Conservation (phyloP, 2,113 vertebrate genomes). For the Ptilonorhynchus violaceus region DNA sequence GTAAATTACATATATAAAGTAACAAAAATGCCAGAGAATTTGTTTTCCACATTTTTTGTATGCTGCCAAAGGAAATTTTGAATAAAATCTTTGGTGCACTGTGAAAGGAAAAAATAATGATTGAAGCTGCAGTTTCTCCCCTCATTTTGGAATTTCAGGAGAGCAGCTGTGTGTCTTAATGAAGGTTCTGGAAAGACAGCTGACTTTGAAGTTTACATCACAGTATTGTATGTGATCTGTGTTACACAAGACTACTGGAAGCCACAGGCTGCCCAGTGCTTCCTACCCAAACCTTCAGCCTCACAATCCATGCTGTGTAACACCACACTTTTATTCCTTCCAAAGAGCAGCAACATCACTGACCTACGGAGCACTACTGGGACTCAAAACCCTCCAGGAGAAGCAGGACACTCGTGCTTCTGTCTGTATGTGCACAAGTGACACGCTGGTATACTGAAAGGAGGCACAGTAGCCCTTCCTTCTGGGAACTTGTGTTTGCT, state of each 20-base stretch:
- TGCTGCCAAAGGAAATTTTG: not conserved
- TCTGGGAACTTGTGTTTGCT: not conserved
- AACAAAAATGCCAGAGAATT: not conserved
- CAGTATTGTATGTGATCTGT: not conserved
- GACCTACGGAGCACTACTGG: not conserved
- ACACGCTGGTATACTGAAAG: rapidly evolving
- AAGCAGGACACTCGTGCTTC: not conserved
- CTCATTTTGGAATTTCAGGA: not conserved
- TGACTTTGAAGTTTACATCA: not conserved
- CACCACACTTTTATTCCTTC: not conserved
- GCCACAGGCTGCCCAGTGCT: rapidly evolving
- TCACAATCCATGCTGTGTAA: rapidly evolving
- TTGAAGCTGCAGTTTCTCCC: not conserved
- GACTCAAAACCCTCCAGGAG: not conserved
- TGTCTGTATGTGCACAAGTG: rapidly evolving
- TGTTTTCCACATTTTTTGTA: not conserved
- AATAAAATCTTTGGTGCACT: not conserved
- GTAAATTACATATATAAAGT: not conserved
- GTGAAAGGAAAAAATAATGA: not conserved
- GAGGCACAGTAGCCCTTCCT: not conserved
- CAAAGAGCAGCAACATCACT: not conserved
- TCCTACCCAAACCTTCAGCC: not conserved
- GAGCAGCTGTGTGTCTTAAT: not conserved
- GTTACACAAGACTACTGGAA: not conserved
- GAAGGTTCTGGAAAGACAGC: not conserved